Evolutionary conservation across 2,888 invertebrate genomes (phyloP).

Genomic region (Caenorhabditis wallacei): DNA sequence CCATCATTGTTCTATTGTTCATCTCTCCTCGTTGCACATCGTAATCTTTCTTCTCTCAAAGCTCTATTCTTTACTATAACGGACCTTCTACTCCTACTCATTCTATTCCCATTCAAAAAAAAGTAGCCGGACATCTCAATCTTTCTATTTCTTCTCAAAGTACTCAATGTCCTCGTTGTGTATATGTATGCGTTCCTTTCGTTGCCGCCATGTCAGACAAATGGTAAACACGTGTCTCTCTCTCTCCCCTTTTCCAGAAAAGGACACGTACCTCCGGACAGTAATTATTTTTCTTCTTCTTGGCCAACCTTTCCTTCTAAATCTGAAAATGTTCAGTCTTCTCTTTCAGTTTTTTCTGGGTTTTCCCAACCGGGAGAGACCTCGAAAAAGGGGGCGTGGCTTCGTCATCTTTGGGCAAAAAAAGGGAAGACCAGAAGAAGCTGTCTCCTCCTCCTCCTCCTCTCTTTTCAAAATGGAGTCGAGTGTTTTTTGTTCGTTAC

Average conservation of each 20-base stretch:
- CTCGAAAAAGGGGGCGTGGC: conserved; percentile 1
- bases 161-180: not conserved
- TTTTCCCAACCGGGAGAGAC: not conserved
- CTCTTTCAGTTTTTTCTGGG: not conserved
- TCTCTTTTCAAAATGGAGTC: conserved; percentile 9
- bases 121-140: conserved; percentile 38
- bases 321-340: conserved; percentile 9
- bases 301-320: not conserved
- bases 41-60: conserved; percentile 38
- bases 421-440: conserved; percentile 15
- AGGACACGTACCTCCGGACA: not conserved
- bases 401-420: not conserved
- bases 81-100: too few species aligned
- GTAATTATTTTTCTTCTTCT: conserved; percentile 5
- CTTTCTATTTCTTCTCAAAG: conserved; percentile 16
- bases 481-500: conserved; percentile 28
- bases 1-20: conserved; percentile 38
- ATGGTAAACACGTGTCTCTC: conserved; percentile 23
- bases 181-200: too few species aligned
- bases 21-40: not conserved
- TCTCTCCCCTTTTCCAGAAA: too few species aligned
- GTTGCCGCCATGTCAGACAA: conserved; percentile 1
- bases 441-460: too few species aligned
- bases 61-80: conserved; percentile 6
- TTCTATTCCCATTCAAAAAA: not conserved